Conservation (phyloP, 2,888 invertebrate species). For the Hypomecis atomaria region DNA sequence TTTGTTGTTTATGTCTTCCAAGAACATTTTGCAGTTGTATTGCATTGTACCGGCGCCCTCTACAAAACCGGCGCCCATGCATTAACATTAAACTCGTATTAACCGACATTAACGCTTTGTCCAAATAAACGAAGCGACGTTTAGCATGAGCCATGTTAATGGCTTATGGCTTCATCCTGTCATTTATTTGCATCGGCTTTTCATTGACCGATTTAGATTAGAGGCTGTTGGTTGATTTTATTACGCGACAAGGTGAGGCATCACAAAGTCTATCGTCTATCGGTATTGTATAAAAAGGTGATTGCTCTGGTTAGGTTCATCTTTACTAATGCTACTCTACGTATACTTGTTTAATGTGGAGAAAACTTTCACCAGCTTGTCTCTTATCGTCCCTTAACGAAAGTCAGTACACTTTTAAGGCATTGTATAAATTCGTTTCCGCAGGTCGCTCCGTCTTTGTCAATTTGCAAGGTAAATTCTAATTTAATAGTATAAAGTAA, state of each 20-base stretch:
- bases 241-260: not conserved
- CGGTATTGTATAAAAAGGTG: too few species aligned
- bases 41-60: conserved; percentile 12
- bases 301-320: too few species aligned
- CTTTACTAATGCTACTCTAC: too few species aligned
- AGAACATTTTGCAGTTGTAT: conserved; percentile 16
- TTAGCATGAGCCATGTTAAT: conserved; percentile 33
- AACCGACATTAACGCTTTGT: conserved; percentile 27
- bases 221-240: conserved; percentile 4
- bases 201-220: conserved; percentile 37
- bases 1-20: not conserved
- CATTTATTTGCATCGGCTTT: conserved; percentile 44
- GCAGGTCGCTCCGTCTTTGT: too few species aligned
- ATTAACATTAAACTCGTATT: conserved; percentile 29
- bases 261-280: too few species aligned
- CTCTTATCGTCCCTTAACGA: too few species aligned
- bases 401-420: too few species aligned
- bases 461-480: too few species aligned
- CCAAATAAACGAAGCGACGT: conserved; percentile 31
- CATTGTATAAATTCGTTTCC: too few species aligned
- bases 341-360: too few species aligned
- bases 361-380: too few species aligned
- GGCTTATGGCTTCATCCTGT: conserved; percentile 35
- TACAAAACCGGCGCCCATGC: conserved; percentile 22
- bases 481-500: too few species aligned